Evolutionary conservation across 1,140 invertebrate genomes (phyloP).

Genomic region (Andricus grossulariae): DNA sequence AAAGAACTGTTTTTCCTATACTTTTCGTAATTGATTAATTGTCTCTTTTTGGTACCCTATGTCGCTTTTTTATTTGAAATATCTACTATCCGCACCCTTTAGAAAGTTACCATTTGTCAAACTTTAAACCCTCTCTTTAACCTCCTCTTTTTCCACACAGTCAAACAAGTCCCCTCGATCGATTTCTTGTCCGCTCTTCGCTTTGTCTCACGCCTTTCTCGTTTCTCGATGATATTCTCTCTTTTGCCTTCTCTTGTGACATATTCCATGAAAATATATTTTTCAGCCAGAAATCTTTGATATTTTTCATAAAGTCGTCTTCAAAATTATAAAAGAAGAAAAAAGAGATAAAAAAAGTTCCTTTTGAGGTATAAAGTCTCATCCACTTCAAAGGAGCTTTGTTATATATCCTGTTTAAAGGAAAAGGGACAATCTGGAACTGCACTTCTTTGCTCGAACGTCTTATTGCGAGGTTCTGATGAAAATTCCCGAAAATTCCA

Average conservation of each 20-base stretch:
- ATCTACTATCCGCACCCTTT: constrained; percentile 27
- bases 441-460: too few species aligned
- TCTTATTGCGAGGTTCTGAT: too few species aligned
- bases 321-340: too few species aligned
- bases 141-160: constrained; percentile 27
- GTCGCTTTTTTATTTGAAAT: constrained; percentile 14
- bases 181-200: constrained; percentile 27
- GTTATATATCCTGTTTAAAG: too few species aligned
- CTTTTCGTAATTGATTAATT: constrained; percentile 14
- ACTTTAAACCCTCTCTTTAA: constrained; percentile 30
- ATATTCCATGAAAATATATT: constrained; percentile 6
- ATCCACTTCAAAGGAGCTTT: too few species aligned
- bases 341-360: too few species aligned
- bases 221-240: constrained; percentile 28
- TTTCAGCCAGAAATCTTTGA: not conserved
- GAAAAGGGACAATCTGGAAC: too few species aligned
- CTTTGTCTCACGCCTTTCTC: constrained; percentile 29
- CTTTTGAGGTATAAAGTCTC: too few species aligned
- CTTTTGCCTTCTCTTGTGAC: constrained; percentile 17
- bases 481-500: too few species aligned
- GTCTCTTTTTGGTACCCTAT: not conserved
- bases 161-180: constrained; percentile 21
- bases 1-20: not conserved
- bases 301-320: not conserved
- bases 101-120: constrained; percentile 26